Base-by-base conservation (phyloP, 2,888 invertebrate genomes). In the Phengaris alcon region DNA sequence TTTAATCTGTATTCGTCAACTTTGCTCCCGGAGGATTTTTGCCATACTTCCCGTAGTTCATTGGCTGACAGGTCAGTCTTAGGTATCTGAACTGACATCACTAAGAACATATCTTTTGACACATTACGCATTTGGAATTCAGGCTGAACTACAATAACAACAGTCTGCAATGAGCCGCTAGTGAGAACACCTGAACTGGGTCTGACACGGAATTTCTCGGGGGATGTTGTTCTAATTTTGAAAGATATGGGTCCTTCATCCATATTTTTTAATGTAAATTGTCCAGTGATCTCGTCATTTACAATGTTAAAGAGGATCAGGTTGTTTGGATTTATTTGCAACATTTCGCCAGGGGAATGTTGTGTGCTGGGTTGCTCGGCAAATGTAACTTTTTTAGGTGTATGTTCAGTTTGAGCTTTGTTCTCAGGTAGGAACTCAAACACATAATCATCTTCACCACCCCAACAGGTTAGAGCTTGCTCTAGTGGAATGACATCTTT, bases 201-300 rank as follows among this genome's bases (percentile, higher is more conserved):
- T 75, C 97, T 95, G 1, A 99, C 99, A 52, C 98, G 94, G 90
- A 98, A 99, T 88, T 98, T 98, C 83, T 98, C 98, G 0, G 99
- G 99, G 0, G 98, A 97, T 5, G 99, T 99, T 13, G 99, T 99
- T 89, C 99, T 97, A 78, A 99, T 96, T 97, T 99, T 92, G 73
- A 94, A 94, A 1, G 90, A 92, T 0, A 94, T 81, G 0, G 86
- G 83, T 52, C 88, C 85, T 0, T 94, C 93, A 76, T 96, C 95
- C 82, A 95, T 94, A 84, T 97, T 97, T 51, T 95, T 95, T 15
- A 98, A 91, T 0, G 93, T 94, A 81, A 96, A 95, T 55, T 94
- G 94, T 73, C 96, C 96, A 2, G 94, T 93, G 51, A 96, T 87
- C 83, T 97, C 97, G 77, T 94, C 95, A 72, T 95, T 96, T 68